Conservation (phyloP, 2,797 vertebrate genomes). For the Petrocephalus sullivani region DNA sequence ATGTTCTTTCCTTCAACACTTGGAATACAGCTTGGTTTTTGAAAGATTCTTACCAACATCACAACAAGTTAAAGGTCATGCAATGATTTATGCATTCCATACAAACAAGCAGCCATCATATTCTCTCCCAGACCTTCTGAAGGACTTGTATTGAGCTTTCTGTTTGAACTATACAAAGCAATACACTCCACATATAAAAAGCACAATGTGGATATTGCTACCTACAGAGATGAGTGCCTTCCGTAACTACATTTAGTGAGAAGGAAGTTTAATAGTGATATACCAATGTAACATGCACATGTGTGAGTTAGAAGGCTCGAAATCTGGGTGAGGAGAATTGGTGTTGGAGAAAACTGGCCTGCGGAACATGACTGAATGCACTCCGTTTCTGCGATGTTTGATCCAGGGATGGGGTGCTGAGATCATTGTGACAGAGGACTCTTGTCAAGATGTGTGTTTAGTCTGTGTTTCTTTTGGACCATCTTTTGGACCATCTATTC, state of each 20-base stretch:
- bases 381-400: slow-evolving; percentile 21
- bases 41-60: neutral
- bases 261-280: neutral
- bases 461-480: slow-evolving; percentile 16
- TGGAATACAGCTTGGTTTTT: neutral
- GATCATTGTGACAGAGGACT: slow-evolving; percentile 30
- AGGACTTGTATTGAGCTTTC: neutral
- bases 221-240: neutral
- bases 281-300: neutral
- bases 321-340: neutral
- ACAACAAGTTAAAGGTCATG: neutral
- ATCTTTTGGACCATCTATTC: neutral
- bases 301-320: neutral
- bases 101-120: neutral
- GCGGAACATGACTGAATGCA: slow-evolving; percentile 40
- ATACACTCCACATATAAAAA: neutral
- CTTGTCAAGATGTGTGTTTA: slow-evolving; percentile 20
- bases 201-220: neutral
- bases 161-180: neutral
- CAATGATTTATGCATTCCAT: neutral
- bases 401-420: slow-evolving; percentile 31
- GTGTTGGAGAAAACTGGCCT: slow-evolving; percentile 17
- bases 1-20: neutral
- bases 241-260: neutral
- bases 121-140: neutral